phyloP scores from a whole-genome alignment of 2,888 invertebrate species.

The Theretra japonica region DNA sequence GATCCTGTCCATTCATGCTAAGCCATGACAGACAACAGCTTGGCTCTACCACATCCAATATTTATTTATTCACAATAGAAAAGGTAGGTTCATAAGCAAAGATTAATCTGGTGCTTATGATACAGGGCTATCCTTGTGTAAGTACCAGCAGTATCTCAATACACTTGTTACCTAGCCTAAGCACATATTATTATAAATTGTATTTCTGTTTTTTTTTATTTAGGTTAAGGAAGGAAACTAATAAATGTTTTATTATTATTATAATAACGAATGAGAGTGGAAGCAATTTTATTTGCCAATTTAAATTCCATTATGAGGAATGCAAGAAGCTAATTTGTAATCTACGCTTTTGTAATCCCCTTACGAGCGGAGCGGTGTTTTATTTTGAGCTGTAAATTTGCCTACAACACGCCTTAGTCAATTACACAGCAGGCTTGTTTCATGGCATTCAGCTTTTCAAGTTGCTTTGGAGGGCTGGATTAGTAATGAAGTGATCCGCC shows the following conservation, averaged over 20 bases:
- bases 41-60: no score
- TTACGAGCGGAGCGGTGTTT: constrained; percentile 53
- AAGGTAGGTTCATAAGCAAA: not conserved
- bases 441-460: not conserved
- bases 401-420: constrained; percentile 1
- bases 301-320: constrained; percentile 75
- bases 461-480: constrained; percentile 13
- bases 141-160: no score
- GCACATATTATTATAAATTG: no score
- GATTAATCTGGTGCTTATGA: no score
- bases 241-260: no score
- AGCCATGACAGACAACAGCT: no score
- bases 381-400: constrained; percentile 33
- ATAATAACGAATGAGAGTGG: not conserved
- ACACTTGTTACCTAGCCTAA: no score
- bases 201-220: no score
- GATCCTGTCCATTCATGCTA: no score
- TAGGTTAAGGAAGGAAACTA: no score
- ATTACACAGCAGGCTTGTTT: not conserved
- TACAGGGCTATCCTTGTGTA: no score
- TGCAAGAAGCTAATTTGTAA: constrained; percentile 73
- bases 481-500: constrained; percentile 10
- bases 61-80: not conserved
- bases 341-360: constrained; percentile 49
- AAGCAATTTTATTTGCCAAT: constrained; percentile 65